A percentile compares a stretch with the other conserved stretches of the same genome.
Conservation (phyloP, 2,888 invertebrate genomes). For the Nemotelus pantherinus region DNA sequence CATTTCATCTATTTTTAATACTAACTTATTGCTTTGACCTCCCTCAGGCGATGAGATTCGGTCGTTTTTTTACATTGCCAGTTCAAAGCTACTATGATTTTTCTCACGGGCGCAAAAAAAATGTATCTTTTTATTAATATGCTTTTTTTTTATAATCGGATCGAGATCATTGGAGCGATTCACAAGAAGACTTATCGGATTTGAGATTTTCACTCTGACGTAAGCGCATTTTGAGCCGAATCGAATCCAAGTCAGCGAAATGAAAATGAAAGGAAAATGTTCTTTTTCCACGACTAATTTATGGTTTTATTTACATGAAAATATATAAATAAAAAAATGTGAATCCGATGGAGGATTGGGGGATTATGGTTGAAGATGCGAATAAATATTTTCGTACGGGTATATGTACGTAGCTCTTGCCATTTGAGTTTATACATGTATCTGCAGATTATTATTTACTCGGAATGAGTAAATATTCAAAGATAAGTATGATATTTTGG, state of each 20-base stretch:
- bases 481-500: not conserved
- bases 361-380: not conserved
- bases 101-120: not conserved
- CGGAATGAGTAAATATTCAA: not conserved
- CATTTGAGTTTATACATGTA: not conserved
- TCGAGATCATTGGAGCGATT: slow-evolving; percentile 5
- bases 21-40: not conserved
- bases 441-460: not conserved
- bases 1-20: slow-evolving; percentile 5
- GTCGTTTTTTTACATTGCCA: not conserved
- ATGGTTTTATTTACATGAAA: slow-evolving; percentile 42
- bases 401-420: not conserved
- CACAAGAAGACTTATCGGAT: slow-evolving; percentile 18
- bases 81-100: not conserved
- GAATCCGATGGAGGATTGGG: not conserved
- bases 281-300: slow-evolving; percentile 13
- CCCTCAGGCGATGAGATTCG: not conserved
- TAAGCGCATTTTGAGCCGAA: not conserved
- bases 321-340: slow-evolving; percentile 30
- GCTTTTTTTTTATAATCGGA: not conserved
- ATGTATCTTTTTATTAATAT: not conserved
- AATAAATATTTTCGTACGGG: not conserved
- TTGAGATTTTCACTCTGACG: slow-evolving; percentile 12
- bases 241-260: not conserved
- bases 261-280: slow-evolving; percentile 6